Evolutionary conservation across 2,797 vertebrate genomes (phyloP).

Genomic region (Leuciscus waleckii): DNA sequence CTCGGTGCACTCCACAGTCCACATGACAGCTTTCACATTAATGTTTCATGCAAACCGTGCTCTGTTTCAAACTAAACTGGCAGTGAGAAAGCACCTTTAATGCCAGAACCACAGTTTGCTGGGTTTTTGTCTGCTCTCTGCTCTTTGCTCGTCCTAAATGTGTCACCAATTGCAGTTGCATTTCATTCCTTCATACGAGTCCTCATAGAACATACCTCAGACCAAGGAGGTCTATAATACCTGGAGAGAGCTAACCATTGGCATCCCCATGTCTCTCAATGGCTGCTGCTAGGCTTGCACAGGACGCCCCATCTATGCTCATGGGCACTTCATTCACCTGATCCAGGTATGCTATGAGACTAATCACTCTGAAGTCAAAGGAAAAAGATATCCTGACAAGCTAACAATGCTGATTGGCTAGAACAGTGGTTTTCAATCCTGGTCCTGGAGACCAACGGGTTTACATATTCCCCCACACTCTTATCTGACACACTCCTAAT

Average conservation of each 20-base stretch:
- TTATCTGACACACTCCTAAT: neutral
- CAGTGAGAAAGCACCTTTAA: neutral
- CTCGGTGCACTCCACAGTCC: neutral
- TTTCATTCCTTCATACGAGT: neutral
- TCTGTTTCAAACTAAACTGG: neutral
- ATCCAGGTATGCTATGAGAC: neutral
- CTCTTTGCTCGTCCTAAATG: neutral
- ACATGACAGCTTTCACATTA: neutral
- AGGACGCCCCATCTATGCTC: neutral
- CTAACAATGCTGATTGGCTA: neutral
- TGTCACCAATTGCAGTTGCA: neutral
- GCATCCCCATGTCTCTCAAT: neutral
- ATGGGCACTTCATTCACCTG: neutral
- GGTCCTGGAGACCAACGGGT: neutral
- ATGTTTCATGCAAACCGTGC: neutral
- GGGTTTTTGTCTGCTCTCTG: neutral
- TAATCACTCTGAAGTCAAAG: neutral
- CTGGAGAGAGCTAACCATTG: neutral
- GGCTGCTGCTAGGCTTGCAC: neutral
- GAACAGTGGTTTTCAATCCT: neutral
- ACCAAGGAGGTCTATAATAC: neutral
- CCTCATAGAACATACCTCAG: neutral
- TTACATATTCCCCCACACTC: neutral
- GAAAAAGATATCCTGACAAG: neutral
- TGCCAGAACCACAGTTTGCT: neutral